Evolutionary conservation across 1,140 invertebrate species (phyloP), one percentile per base, ranked within the genome.

Genomic region (Hypsibius dujardini): DNA sequence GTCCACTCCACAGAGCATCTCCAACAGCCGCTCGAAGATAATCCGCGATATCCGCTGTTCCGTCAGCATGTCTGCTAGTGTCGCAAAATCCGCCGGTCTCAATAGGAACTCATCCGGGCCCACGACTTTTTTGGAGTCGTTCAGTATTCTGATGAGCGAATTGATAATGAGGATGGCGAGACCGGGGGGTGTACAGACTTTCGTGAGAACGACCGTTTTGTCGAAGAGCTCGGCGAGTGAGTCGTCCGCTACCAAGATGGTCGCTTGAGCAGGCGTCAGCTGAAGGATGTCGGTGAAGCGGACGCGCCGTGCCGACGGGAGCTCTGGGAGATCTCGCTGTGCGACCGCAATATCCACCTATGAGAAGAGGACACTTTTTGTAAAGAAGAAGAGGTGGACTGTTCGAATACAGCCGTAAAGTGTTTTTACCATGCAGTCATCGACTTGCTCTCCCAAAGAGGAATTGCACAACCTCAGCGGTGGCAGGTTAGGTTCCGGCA

Each of bases 161-260:
- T 75, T 72, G 83, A 79, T 0, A 92, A 76, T 46, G 83, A 76
- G 78, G 84, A 86, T 45, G 81, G 75, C n/a, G 81, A 74, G 71
- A 78, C 77, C 1, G 88, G 75, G 72, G 78, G 76, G n/a, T 74
- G 71, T 75, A 86, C 79, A 47, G 79, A 83, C 73, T 83, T 77
- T 72, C 81, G 79, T 2, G 87, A 87, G 70, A 88, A 77, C 77
- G 84, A 81, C 42, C 84, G 85, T 70, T 87, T 78, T 67, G 75
- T 79, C 59, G 79, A 80, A 78, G n/a, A n/a, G n/a, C n/a, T n/a
- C n/a, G n/a, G n/a, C n/a, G n/a, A n/a, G n/a, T n/a, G n/a, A n/a
- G 83, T 85, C 72, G 86, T 79, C 46, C 82, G 50, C 50, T 7
- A 56, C 50, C 7, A 56, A 7, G 7, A 56, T 56, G n/a, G 50